Conservation (phyloP, 1,140 invertebrate species). For the Proctacanthus coquilletti region DNA sequence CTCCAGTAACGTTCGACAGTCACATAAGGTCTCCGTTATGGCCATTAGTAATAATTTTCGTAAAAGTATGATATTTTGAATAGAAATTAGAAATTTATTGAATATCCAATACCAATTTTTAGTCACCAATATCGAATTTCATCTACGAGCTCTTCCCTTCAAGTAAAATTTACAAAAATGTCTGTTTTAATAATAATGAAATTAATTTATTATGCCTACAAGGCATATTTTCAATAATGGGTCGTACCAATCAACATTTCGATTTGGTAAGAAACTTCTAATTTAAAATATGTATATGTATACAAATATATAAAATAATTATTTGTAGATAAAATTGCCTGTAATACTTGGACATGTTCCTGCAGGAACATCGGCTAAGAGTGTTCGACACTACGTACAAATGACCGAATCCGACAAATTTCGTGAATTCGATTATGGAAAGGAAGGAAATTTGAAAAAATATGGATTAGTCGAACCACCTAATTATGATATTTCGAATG, state of each 20-base stretch:
- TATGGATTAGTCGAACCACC: slow-evolving; percentile 36
- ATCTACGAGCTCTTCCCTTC: slow-evolving; percentile 29
- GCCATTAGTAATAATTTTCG: slow-evolving; percentile 25
- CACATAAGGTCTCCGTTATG: slow-evolving; percentile 22
- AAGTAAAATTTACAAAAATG: slow-evolving; percentile 18
- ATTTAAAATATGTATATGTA: neutral
- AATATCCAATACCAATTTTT: neutral
- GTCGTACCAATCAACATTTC: no score
- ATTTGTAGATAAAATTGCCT: slow-evolving; percentile 40
- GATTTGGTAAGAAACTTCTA: neutral
- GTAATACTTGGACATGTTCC: slow-evolving; percentile 57
- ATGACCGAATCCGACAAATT: slow-evolving; percentile 22
- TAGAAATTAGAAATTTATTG: neutral
- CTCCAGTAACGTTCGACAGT: slow-evolving; percentile 36
- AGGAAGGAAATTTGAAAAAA: slow-evolving; percentile 29
- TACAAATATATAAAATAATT: neutral
- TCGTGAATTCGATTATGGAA: slow-evolving; percentile 24
- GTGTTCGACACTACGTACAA: slow-evolving; percentile 28
- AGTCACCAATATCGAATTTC: neutral
- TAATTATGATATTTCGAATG: slow-evolving; percentile 39
- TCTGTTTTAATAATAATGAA: slow-evolving; percentile 27
- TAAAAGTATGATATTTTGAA: slow-evolving; percentile 12
- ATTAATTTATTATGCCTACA: neutral
- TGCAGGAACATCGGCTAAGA: slow-evolving; percentile 25
- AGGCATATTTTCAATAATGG: neutral